Evolutionary conservation across 2,113 vertebrate genomes (phyloP).

Genomic region (Ceyx melanurus): DNA sequence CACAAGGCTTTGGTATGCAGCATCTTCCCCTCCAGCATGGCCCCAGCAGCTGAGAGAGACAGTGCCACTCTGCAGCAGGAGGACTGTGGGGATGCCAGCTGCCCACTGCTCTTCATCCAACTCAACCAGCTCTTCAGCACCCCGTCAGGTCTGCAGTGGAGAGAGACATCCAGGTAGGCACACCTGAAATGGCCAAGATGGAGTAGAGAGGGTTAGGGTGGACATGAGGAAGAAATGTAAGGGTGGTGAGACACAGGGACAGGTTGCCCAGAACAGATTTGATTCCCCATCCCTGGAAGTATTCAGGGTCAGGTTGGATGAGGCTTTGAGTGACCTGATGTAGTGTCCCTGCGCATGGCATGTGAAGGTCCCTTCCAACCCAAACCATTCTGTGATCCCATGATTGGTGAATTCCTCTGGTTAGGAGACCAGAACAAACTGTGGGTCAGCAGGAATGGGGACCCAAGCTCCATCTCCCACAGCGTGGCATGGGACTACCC

Average conservation of each 20-base stretch:
- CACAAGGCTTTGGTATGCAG: constrained; percentile 7
- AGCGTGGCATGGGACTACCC: neutral
- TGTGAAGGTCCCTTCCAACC: neutral
- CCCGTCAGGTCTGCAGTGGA: constrained; percentile 67
- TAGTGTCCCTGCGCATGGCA: neutral
- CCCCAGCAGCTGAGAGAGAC: neutral
- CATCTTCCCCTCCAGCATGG: constrained; percentile 25
- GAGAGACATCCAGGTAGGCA: constrained; percentile 78
- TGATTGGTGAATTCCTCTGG: neutral
- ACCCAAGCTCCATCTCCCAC: neutral
- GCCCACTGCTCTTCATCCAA: constrained; percentile 74
- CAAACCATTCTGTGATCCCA: neutral
- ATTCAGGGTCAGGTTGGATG: fast-evolving
- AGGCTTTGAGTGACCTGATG: fast-evolving
- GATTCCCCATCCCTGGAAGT: neutral
- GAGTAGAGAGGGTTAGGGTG: too few species aligned
- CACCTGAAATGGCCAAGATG: neutral
- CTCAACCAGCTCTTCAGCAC: constrained; percentile 76
- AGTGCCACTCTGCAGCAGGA: neutral
- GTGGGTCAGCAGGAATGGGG: neutral
- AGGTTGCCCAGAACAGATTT: neutral
- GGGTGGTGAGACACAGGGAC: neutral
- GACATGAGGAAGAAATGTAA: neutral
- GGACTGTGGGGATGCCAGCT: neutral
- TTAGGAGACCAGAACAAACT: fast-evolving